Evolutionary conservation across 2,113 vertebrate genomes (phyloP), one percentile per base, ranked within the genome.

Genomic region (Marmota flaviventris): DNA sequence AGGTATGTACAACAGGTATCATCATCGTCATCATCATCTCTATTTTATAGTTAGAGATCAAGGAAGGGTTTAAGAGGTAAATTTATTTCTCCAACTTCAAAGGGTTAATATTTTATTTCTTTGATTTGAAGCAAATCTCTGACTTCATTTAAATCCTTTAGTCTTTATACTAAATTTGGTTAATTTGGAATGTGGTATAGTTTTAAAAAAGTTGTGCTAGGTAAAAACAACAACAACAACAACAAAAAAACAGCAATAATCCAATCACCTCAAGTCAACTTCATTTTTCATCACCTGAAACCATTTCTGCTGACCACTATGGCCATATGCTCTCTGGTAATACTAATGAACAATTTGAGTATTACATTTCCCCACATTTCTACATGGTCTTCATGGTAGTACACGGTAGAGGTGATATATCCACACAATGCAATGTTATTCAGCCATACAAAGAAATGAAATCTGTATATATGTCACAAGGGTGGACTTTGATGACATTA

Each of bases 71-170:
- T 37, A n/a, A n/a, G 73, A 72, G 65, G 75, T 61, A 20, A 85
- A 61, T 27, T 56, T 86, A 86, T 51, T 56, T 81, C 81, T 48
- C 82, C 11, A 69, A 4, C 82, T 75, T 76, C 20, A 82, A 8
- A 37, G 82, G 88, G 69, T 83, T 75, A 29, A 70, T 39, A 51
- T 25, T 63, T 69, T 76, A 91, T 2, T 51, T 61, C 6, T 70
- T n/a, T 42, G 22, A 63, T 8, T 83, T 83, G 51, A 91, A 77
- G 83, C 76, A 87, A 69, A 76, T 69, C n/a, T 92, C 58, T 94
- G 37, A 63, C 24, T 63, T 63, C 51, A 48, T 45, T 87, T 34
- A 75, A 91, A 39, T 37, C 29, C 3, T 90, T 53, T 78, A 69
- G 25, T 69, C 63, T 77, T 58, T n/a, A n/a, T 65, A n/a, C 8